phyloP scores from a whole-genome alignment of 2,888 invertebrate species.

The Syritta pipiens region DNA sequence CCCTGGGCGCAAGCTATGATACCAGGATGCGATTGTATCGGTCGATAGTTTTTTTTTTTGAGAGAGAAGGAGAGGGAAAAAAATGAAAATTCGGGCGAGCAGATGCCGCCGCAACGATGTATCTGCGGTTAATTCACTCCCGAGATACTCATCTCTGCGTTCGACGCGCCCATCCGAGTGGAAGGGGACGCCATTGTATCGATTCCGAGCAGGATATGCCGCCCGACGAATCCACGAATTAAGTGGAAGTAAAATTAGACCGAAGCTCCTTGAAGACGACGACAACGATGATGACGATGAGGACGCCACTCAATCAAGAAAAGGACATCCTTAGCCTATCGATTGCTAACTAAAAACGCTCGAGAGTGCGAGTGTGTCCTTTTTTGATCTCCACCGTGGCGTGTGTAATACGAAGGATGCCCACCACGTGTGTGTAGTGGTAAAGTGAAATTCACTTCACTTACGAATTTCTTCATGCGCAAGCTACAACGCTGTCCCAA shows the following conservation, averaged over 20 bases:
- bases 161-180: conserved; percentile 27
- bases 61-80: too few species aligned
- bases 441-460: conserved; percentile 45
- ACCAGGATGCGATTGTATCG: conserved; percentile 17
- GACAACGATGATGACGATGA: too few species aligned
- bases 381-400: conserved; percentile 63
- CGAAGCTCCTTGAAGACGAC: conserved; percentile 49
- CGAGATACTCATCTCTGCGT: conserved; percentile 31
- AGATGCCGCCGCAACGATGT: conserved; percentile 33
- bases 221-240: conserved; percentile 2
- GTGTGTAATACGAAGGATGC: conserved; percentile 60
- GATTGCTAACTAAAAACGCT: conserved; percentile 32
- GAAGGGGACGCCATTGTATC: conserved; percentile 37
- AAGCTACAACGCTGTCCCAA: conserved; percentile 42
- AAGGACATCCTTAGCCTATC: conserved; percentile 54
- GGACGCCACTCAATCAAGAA: conserved; percentile 49
- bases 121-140: conserved; percentile 31
- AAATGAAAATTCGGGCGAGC: neutral
- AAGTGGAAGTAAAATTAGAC: conserved; percentile 37
- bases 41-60: neutral
- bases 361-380: conserved; percentile 36
- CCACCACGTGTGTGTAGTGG: conserved; percentile 7
- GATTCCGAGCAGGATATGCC: conserved; percentile 14
- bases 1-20: conserved; percentile 1
- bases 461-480: conserved; percentile 59